These are phyloP conservation scores for Eurois occulta DNA, from an alignment of 2,888 invertebrate species.

Conservation along the genomic window DNA sequence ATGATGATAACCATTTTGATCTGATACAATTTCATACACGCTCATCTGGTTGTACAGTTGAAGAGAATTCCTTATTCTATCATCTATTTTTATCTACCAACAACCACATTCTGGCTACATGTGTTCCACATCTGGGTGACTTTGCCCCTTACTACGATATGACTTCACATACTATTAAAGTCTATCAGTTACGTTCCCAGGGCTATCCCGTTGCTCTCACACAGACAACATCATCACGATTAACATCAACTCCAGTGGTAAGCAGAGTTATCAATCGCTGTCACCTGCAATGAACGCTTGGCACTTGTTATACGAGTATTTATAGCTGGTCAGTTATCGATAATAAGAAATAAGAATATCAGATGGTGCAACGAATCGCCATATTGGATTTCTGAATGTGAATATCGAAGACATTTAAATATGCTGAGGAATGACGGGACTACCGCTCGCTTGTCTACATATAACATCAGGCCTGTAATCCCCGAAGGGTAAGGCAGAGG, in stretches of 20 bases:
- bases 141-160: neutral
- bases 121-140: conserved; percentile 24
- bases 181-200: conserved; percentile 13
- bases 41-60: neutral
- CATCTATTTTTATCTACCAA: neutral
- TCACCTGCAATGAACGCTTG: conserved; percentile 1
- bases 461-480: neutral
- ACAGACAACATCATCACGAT: neutral
- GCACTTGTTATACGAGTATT: conserved; percentile 7
- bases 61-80: neutral
- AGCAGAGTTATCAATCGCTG: conserved; percentile 23
- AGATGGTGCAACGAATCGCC: conserved; percentile 31
- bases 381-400: conserved; percentile 2
- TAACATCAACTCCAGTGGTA: neutral
- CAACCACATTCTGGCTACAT: neutral
- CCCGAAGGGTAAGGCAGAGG: neutral
- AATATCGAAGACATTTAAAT: neutral
- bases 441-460: neutral
- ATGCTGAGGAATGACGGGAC: neutral
- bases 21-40: no score
- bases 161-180: neutral
- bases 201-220: neutral
- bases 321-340: neutral
- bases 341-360: no score
- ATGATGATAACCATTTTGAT: neutral